Base-by-base conservation (phyloP, 37 sponge, comb jelly and placozoan species). In the Cliona cf. orientalis region DNA sequence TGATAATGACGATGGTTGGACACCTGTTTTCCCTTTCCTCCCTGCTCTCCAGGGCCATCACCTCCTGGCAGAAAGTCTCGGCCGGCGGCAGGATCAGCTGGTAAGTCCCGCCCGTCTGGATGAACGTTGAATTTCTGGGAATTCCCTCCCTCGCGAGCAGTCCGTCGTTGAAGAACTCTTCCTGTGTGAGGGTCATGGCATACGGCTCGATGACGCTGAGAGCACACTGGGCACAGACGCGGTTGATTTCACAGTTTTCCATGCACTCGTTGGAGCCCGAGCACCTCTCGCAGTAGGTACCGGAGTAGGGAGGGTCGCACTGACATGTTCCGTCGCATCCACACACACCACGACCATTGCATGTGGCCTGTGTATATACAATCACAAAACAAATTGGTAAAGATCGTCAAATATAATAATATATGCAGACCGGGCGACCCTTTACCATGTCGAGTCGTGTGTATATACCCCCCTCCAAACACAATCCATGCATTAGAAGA, bases 231-330 rank as follows among this genome's bases (percentile, higher is more conserved):
- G 78, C 43, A 65, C 78, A 78, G 12, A 5, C 35, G 23, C 49
- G 25, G 35, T 64, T 42, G 1, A 43, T 5, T 22, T 71, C 71
- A 38, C 81, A 80, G 56, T n/a, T 80, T 1, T 63, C 63, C 22
- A 44, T n/a, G 35, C 78, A 78, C 17, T 66, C 44, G 2, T 65
- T 3, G 26, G 12, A 2, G 14, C 78, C 78, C 2, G 78, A 78
- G 49, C 78, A 78, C 21, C 43, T 45, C 66, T 78, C 78, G 40
- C 78, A 86, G 75, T 74, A 87, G 14, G 1, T 3, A 29, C 88
- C 88, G 42, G 40, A 59, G 60, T 67, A 80, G 32, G 66, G 64
- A 23, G 39, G 3, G 6, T 58, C 26, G 46, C 88, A 87, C 19
- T 38, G 19, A 44, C 88, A 87, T 21, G 26, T 41, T 12, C 81